Evolutionary conservation across 2,888 invertebrate genomes (phyloP).

Genomic region (Campopleginae sp.): DNA sequence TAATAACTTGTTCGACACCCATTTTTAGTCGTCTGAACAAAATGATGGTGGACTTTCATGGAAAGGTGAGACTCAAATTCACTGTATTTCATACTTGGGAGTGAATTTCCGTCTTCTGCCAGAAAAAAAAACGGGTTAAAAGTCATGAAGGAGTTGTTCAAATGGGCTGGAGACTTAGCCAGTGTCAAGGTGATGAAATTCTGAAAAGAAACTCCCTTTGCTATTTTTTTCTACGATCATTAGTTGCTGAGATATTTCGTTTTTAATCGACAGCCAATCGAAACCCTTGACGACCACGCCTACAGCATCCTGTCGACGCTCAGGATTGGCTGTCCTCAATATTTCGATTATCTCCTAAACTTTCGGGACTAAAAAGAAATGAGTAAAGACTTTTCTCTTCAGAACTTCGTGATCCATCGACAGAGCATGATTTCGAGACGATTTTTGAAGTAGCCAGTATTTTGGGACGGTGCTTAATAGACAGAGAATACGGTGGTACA

Average conservation of each 20-base stretch:
- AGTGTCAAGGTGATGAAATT: not conserved
- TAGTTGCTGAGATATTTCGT: not conserved
- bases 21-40: not conserved
- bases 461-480: not conserved
- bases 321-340: not conserved
- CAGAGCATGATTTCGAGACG: not conserved
- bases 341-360: not conserved
- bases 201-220: not conserved
- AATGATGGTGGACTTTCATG: not conserved
- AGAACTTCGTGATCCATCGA: not conserved
- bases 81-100: not conserved
- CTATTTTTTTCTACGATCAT: not conserved
- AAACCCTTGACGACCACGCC: not conserved
- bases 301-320: not conserved
- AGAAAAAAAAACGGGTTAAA: not conserved
- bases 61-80: not conserved
- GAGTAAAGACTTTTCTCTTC: not conserved
- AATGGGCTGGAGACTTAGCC: not conserved
- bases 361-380: not conserved
- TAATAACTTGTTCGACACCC: constrained; percentile 4
- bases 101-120: not conserved
- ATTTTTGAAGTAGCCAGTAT: not conserved
- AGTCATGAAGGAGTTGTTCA: not conserved
- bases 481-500: not conserved
- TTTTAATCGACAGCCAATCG: not conserved